Base-by-base conservation (phyloP, 2,113 vertebrate genomes). In the Abramis brama region DNA sequence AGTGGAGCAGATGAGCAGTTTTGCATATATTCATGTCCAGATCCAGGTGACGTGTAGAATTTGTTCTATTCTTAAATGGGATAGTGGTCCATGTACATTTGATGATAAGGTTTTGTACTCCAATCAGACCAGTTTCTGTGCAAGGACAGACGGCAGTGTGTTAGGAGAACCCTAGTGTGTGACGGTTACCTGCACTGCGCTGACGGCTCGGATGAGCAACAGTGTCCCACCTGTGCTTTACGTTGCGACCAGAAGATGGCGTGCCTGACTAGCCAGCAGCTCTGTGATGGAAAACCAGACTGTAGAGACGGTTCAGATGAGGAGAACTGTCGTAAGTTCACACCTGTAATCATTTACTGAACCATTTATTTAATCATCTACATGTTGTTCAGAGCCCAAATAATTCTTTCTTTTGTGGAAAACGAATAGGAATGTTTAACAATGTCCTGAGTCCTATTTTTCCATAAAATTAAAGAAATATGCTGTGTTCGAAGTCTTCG, bases 201-300 rank as follows among this genome's bases (percentile, higher is more conserved):
- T 0, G 97, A 98, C 0, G 93, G 94, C 15, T 99, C 97, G 0
- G 97, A 98, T n/a, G 97, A 98, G 90, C 17, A 0, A 0, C 84
- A 17, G 70, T 98, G 97, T 93, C 70, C 64, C 2, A 43, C 87
- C 8, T 64, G 3, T 25, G 68, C 17, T 83, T 71, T 86, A 50
- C 81, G 43, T 8, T 98, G 96, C 81, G 57, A 0, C 5, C 94
- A 96, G 0, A 93, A 93, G 47, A 91, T 76, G 0, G 92, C 90
- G 7, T 97, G 96, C 0, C 87, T 97, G 12, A 89, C 93, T 2
- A 87, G 47, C 7, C 94, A 92, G 27, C 94, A 94, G 0, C 0
- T 96, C 33, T 97, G 97, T 76, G 95, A 97, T 33, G 95, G 96
- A 6, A 92, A 95, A n/a, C 86, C 13, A 5, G 96, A 97, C 93